Conservation (phyloP, 2,113 vertebrate genomes). For the Pardalotus punctatus region DNA sequence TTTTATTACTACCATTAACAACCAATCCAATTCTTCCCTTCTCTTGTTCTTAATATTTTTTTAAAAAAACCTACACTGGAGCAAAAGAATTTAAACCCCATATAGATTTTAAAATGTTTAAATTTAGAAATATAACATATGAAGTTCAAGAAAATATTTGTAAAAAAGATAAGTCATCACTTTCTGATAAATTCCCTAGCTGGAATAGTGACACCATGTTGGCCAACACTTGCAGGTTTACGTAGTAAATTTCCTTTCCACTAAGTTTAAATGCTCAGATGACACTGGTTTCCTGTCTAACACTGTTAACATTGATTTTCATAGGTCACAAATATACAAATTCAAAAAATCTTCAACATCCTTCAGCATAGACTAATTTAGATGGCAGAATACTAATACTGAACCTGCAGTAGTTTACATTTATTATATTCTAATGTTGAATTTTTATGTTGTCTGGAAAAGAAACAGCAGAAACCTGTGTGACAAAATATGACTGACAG, state of each 20-base stretch:
- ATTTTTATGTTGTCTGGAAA: not conserved
- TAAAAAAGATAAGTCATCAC: not conserved
- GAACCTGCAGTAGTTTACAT: not conserved
- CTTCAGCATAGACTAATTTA: not conserved
- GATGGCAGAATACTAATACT: not conserved
- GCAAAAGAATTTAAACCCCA: not conserved
- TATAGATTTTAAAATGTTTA: not conserved
- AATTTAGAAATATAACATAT: not conserved
- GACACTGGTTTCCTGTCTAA: not conserved
- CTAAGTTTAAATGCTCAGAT: too few species aligned
- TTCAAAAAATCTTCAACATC: not conserved
- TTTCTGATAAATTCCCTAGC: not conserved
- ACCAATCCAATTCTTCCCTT: not conserved
- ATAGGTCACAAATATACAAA: not conserved
- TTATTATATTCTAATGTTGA: not conserved
- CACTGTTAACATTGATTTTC: not conserved
- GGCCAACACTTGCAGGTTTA: not conserved
- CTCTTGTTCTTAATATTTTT: not conserved
- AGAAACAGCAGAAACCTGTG: not conserved
- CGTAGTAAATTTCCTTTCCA: too few species aligned
- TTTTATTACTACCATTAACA: not conserved
- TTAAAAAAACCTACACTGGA: rapidly evolving
- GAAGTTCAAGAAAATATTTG: not conserved
- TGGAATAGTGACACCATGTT: not conserved
- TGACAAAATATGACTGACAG: not conserved